phyloP scores from a whole-genome alignment of 1,140 invertebrate species.

The Tachypleus tridentatus region DNA sequence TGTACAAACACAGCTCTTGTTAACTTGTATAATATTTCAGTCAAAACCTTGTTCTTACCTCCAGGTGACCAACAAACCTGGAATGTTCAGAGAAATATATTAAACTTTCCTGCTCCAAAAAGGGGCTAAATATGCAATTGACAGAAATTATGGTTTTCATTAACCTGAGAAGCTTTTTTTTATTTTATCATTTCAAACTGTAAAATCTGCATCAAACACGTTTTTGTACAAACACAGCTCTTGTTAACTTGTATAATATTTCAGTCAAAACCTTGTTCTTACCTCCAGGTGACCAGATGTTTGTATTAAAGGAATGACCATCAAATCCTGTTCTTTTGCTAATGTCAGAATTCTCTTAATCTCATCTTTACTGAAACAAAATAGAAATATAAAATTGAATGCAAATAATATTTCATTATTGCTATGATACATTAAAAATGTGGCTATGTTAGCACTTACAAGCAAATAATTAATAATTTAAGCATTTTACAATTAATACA shows the following conservation, averaged over 20 bases:
- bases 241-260: not conserved
- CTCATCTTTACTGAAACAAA: conserved; percentile 39
- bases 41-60: conserved; percentile 17
- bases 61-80: conserved; percentile 25
- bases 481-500: too few species aligned
- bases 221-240: not conserved
- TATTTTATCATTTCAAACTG: too few species aligned
- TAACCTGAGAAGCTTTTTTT: too few species aligned
- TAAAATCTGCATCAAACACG: not conserved
- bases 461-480: too few species aligned
- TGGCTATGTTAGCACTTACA: too few species aligned
- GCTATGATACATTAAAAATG: too few species aligned
- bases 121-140: too few species aligned
- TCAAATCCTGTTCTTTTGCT: conserved; percentile 53
- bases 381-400: conserved; percentile 15
- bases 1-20: not conserved
- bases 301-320: conserved; percentile 33
- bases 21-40: not conserved
- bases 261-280: conserved; percentile 1
- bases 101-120: too few species aligned
- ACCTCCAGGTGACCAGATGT: conserved; percentile 31
- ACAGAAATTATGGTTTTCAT: too few species aligned
- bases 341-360: conserved; percentile 48
- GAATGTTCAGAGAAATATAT: too few species aligned
- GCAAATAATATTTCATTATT: too few species aligned